Base-by-base conservation (phyloP, 2,113 vertebrate species). In the Thalassarche chlororhynchos region DNA sequence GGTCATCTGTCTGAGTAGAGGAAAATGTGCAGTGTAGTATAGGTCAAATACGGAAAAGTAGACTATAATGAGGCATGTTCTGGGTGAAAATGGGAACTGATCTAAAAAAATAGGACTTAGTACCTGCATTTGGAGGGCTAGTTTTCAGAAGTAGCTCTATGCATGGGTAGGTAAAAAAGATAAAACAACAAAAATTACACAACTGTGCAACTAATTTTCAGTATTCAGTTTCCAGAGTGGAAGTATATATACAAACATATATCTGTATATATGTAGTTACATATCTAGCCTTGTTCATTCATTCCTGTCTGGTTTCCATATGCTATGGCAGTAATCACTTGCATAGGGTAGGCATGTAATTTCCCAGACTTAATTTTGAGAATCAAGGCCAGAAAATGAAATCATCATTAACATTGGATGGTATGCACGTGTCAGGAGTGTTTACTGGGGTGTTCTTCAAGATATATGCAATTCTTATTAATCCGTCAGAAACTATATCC, bases 351-450 rank as follows among this genome's bases (percentile, higher is more conserved):
- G 66, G 78, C 5, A 17, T 52, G 38, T 62, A 32, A 82, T 87
- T 95, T 90, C 65, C 57, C 42, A n/a, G 23, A 85, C 52, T 9
- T 92, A 34, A 85, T 93, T 82, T 71, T 79, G 84, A 91, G 62
- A 91, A 89, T 93, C 60, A 81, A 89, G 65, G 55, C 65, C 52
- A 84, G 49, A 90, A 89, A 88, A 72, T 62, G 17, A 97, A 96
- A 89, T 94, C 10, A 76, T 74, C 54, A 23, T 89, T 92, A 90
- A 66, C 28, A 28, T 12, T 65, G 61, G 58, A 71, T 84, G 34
- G 17, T 61, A 34, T 89, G 54, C 6, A 14, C 17, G 8, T 89
- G 62, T 71, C 65, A 77, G 69, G 70, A 70, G 49, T 75, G 55
- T 87, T 96, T 88, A 52, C 28, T 80, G 72, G 40, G 28, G 32